Evolutionary conservation across 2,888 invertebrate species (phyloP), one percentile per base, ranked within the genome.

Genomic region (Alviniconcha strummeri): DNA sequence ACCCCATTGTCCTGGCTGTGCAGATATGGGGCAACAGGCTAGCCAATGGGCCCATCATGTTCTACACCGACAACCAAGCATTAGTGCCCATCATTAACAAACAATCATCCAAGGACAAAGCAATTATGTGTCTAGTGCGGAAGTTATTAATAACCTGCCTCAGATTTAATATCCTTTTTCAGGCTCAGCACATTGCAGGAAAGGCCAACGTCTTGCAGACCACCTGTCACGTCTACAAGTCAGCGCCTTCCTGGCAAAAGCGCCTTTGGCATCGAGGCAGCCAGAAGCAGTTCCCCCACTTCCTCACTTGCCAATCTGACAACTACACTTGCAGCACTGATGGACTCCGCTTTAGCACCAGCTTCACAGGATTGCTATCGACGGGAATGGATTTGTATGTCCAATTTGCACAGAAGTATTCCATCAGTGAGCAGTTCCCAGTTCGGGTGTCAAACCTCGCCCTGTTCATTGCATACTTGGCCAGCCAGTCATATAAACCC

Each of bases 71-170:
- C 55, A 81, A 81, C 56, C 9, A 55, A 19, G 81, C 81, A 52
- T 8, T 71, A 5, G 81, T 81, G n/a, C 54, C 11, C 17, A 19
- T 81, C 5, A 36, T 81, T n/a, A 81, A 81, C 67, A 81, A 81
- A 69, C 72, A 72, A n/a, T 8, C 81, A 52, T 81, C 74, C 11
- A 81, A 71, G 57, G 69, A 71, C 13, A 52, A 54, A 36, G 8
- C 19, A 13, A 71, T 72, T 7, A 36, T 81, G 55, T 15, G 5
- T 11, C 54, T 81, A 17, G 55, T 81, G 15, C 11, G 81, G 36
- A 17, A 52, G 57, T 54, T 60, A 11, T 67, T 80, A 17, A 9
- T 71, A 19, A n/a, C 19, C 17, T 71, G 71, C n/a, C n/a, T 71
- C 7, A 1, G 17, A 8, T 8, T 15, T 17, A 71, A 71, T 17